Conservation (phyloP, 2,888 invertebrate genomes). For the Pseudococcus viburni region DNA sequence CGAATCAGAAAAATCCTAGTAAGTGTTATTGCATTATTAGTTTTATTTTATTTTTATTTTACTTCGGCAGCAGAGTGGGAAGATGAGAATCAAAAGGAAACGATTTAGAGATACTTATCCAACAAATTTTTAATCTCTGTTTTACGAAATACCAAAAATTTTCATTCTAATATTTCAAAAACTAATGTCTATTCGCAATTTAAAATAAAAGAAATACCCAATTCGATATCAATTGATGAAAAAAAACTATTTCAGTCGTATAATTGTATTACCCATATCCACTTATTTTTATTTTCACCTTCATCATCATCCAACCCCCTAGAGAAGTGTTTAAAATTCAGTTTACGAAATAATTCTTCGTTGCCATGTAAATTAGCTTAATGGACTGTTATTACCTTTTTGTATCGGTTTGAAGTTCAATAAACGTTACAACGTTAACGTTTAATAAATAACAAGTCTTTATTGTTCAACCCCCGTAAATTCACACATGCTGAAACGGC, state of each 20-base stretch:
- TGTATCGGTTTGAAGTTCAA: slow-evolving; percentile 55
- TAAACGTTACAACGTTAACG: slow-evolving; percentile 47
- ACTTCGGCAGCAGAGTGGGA: too few species aligned
- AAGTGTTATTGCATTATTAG: neutral
- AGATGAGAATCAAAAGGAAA: too few species aligned
- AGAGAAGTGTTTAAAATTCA: slow-evolving; percentile 17
- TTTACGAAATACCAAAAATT: too few species aligned
- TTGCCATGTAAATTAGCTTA: slow-evolving; percentile 36
- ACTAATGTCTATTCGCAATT: neutral
- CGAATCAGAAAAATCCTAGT: neutral
- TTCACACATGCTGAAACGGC: neutral
- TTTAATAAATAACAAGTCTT: slow-evolving; percentile 24
- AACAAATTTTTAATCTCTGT: too few species aligned
- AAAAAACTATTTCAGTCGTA: neutral
- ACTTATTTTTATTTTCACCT: neutral
- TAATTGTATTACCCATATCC: neutral
- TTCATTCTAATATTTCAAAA: too few species aligned
- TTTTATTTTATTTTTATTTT: neutral
- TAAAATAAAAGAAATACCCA: neutral
- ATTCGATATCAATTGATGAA: neutral
- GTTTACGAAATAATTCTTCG: neutral
- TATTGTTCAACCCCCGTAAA: neutral
- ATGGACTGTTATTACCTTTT: slow-evolving; percentile 39
- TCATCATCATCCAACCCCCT: neutral
- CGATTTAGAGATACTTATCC: too few species aligned